Conservation (phyloP, 2,113 vertebrate species). For the Cynocephalus volans region DNA sequence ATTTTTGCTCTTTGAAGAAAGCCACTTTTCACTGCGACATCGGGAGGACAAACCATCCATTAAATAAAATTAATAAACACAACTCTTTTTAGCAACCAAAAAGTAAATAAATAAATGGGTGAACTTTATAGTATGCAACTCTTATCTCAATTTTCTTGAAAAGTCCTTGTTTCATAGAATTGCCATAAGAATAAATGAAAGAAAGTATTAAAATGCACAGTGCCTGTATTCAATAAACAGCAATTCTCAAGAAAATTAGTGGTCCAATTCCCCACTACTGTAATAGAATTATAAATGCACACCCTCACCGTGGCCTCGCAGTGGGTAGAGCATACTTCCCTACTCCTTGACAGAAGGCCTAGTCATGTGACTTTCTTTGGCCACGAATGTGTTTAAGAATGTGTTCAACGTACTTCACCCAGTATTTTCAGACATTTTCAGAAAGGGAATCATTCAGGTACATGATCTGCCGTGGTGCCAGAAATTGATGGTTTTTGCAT, state of each 20-base stretch:
- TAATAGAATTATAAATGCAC: background rate
- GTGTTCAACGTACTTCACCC: background rate
- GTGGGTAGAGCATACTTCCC: background rate
- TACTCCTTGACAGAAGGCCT: background rate
- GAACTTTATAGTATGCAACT: background rate
- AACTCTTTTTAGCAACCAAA: too few relatives aligned
- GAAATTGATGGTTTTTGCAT: background rate
- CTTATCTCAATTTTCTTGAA: background rate
- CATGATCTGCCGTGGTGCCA: background rate
- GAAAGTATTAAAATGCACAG: background rate
- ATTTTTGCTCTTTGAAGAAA: too few relatives aligned
- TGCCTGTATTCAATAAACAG: background rate
- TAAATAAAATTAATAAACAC: too few relatives aligned
- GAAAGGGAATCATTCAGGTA: background rate
- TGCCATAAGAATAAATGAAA: background rate
- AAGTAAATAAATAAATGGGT: too few relatives aligned
- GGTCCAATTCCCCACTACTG: background rate
- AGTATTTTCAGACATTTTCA: background rate
- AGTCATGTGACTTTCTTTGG: background rate
- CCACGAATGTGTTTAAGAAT: background rate
- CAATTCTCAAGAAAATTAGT: background rate
- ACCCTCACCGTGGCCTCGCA: background rate
- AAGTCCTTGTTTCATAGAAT: constrained; percentile 1
- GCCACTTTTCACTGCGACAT: too few relatives aligned
- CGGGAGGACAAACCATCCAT: too few relatives aligned